Percentiles rank a stretch among this genome's conserved stretches.
phyloP scores from a whole-genome alignment of 2,888 invertebrate genomes.

The Phanerotoma sp. region DNA sequence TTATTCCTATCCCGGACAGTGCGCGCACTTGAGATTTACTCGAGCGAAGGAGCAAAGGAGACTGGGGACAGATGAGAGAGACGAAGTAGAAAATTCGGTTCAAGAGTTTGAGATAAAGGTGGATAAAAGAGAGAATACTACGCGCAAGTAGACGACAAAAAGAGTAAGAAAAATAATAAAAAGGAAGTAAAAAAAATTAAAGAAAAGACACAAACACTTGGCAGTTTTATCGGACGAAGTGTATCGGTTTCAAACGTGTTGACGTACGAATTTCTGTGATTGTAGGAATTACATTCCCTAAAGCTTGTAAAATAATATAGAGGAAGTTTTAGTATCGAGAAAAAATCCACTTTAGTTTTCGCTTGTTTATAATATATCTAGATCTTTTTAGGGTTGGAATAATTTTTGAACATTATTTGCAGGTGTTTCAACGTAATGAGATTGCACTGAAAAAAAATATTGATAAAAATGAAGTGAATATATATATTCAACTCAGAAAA shows the following conservation, averaged over 20 bases:
- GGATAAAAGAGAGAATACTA: constrained; percentile 20
- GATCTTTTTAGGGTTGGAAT: too few species aligned
- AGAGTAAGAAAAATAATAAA: background rate
- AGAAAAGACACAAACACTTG: constrained; percentile 25
- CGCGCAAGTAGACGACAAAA: constrained; percentile 9
- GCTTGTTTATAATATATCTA: too few species aligned
- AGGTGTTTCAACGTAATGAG: too few species aligned
- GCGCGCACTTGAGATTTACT: constrained; percentile 35
- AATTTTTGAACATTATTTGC: too few species aligned
- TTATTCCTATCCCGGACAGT: constrained; percentile 21
- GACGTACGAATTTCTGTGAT: constrained; percentile 41
- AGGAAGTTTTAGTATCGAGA: too few species aligned
- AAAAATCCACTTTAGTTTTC: too few species aligned
- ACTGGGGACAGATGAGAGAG: constrained; percentile 14
- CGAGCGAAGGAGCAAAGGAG: constrained; percentile 26
- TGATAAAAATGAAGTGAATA: too few species aligned
- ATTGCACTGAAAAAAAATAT: too few species aligned
- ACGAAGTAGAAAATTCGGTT: constrained; percentile 27
- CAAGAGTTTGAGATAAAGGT: constrained; percentile 20
- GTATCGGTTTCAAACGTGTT: constrained; percentile 48
- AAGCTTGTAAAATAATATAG: too few species aligned
- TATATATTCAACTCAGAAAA: too few species aligned
- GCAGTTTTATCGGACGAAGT: constrained; percentile 44
- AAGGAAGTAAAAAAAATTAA: constrained; percentile 3
- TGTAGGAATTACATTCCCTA: constrained; percentile 50